Conservation (phyloP, 2,797 vertebrate species). For the Malurus splendens region DNA sequence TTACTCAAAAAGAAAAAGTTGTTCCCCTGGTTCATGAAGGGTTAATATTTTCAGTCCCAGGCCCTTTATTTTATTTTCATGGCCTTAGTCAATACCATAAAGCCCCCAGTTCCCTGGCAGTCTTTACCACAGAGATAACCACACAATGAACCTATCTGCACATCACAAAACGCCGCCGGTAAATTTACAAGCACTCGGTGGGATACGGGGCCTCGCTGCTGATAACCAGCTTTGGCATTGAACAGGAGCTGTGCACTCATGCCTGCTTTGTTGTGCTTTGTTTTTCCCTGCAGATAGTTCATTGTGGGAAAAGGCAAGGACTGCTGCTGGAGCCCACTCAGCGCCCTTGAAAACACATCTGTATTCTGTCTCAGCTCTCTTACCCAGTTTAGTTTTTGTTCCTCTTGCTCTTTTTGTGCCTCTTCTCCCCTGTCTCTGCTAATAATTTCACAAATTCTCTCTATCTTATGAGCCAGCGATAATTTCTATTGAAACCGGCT, state of each 20-base stretch:
- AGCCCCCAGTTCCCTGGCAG: neutral
- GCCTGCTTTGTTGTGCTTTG: neutral
- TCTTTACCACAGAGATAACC: neutral
- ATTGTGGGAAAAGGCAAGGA: neutral
- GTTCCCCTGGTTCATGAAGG: neutral
- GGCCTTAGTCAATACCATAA: neutral
- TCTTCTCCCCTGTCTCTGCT: neutral
- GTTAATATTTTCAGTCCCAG: neutral
- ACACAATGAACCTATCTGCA: neutral
- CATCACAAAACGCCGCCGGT: neutral
- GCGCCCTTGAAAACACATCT: neutral
- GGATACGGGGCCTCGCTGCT: neutral
- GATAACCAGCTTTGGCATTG: constrained; percentile 5
- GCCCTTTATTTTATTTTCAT: neutral
- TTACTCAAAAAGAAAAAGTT: neutral
- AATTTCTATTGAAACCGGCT: neutral
- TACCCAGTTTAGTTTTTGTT: neutral
- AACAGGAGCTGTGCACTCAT: neutral
- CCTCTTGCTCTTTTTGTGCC: neutral
- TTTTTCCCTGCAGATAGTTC: neutral
- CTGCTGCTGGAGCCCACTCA: neutral
- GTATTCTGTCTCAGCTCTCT: neutral
- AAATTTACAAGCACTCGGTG: neutral
- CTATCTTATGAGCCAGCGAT: neutral
- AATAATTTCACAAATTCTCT: neutral